Evolutionary conservation across 2,888 invertebrate genomes (phyloP).

Genomic region (Anthophora plumipes): DNA sequence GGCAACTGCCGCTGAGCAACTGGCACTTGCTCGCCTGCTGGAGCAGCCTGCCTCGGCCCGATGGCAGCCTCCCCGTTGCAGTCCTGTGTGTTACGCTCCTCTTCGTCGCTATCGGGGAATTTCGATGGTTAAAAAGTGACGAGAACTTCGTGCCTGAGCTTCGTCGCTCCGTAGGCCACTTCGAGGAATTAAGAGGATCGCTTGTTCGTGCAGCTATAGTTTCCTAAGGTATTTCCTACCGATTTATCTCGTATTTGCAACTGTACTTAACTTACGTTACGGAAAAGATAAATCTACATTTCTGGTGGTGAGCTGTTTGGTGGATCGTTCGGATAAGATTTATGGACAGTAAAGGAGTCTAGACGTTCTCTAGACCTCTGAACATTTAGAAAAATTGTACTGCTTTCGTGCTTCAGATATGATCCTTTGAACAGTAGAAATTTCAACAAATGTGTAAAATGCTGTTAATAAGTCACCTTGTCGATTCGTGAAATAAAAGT

Average conservation of each 20-base stretch:
- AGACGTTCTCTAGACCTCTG: not conserved
- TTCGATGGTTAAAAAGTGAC: conserved; percentile 40
- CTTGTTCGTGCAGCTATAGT: not conserved
- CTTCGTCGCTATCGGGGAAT: conserved; percentile 48
- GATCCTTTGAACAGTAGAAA: too few relatives aligned
- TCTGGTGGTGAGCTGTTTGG: not conserved
- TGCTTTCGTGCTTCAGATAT: too few relatives aligned
- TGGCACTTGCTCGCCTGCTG: conserved; percentile 75
- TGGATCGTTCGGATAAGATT: not conserved
- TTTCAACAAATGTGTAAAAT: too few relatives aligned
- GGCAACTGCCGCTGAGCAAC: conserved; percentile 82
- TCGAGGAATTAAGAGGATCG: conserved; percentile 3
- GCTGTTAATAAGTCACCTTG: too few relatives aligned
- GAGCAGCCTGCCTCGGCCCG: conserved; percentile 59
- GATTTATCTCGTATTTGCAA: not conserved
- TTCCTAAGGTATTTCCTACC: not conserved
- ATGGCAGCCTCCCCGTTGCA: conserved; percentile 58
- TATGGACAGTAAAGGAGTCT: not conserved
- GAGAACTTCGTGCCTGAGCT: not conserved
- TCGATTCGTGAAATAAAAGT: too few relatives aligned
- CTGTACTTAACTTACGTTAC: not conserved
- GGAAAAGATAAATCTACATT: not conserved
- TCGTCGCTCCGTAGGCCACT: not conserved
- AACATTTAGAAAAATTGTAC: too few relatives aligned
- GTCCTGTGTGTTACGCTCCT: conserved; percentile 45